Percentiles rank a stretch among this genome's conserved stretches.
Evolutionary conservation across 23 tunicate species (phyloP).

Genomic region (Ascidia mentula): DNA sequence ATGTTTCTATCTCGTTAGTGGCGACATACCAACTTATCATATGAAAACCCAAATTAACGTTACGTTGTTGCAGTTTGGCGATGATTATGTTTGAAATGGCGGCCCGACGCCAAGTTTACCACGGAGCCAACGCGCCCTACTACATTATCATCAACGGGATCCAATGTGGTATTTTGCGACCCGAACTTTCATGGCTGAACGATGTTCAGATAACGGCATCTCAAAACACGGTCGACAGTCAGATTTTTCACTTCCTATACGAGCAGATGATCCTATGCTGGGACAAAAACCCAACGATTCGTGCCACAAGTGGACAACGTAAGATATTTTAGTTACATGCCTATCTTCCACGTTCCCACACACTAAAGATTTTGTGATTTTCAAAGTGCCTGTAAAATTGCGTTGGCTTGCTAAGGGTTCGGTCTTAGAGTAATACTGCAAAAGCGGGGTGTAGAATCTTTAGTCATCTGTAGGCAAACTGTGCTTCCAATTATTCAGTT

Average conservation of each 20-base stretch:
- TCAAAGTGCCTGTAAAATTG: too few relatives aligned
- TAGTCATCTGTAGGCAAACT: too few relatives aligned
- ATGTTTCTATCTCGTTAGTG: too few relatives aligned
- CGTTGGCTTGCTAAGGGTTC: too few relatives aligned
- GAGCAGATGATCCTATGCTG: neutral
- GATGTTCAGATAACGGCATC: neutral
- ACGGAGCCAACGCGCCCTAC: neutral
- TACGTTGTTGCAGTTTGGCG: constrained; percentile 6
- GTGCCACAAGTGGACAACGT: neutral
- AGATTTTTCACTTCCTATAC: neutral
- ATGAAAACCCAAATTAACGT: too few relatives aligned
- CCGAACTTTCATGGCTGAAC: neutral
- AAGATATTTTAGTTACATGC: neutral
- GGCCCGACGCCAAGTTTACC: neutral
- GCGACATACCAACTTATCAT: too few relatives aligned
- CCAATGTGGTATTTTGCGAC: neutral
- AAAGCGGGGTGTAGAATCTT: too few relatives aligned
- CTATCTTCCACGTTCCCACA: too few relatives aligned
- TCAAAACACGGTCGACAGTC: neutral
- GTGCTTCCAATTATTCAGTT: too few relatives aligned
- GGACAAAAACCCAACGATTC: neutral
- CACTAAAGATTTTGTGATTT: too few relatives aligned
- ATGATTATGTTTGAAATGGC: neutral
- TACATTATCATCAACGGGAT: neutral
- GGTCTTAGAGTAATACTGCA: too few relatives aligned